A percentile compares a stretch with the other conserved stretches of the same genome.
Evolutionary conservation across 35 echinoderm and acorn worm species (phyloP).

Genomic region (Lytechinus pictus): DNA sequence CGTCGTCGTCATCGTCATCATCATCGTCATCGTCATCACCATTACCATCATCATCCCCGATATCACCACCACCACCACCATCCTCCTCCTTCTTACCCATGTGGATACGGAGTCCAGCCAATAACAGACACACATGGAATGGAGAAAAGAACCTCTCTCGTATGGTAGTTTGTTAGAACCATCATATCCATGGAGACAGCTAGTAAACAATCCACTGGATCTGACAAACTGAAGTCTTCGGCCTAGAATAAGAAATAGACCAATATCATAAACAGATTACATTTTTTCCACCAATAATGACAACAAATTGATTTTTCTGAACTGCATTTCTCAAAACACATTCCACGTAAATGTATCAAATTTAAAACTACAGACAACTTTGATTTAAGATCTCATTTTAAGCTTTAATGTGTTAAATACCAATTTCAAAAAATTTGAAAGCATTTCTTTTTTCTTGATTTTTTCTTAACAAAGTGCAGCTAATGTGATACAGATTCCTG

Average conservation of each 20-base stretch:
- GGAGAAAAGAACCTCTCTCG: constrained; percentile 71
- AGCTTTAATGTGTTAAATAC: no score
- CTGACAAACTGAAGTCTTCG: constrained; percentile 82
- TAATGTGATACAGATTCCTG: no score
- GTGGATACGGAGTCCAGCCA: constrained; percentile 84
- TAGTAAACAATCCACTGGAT: constrained; percentile 79
- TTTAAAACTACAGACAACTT: no score
- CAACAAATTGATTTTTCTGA: no score
- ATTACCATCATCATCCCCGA: background rate
- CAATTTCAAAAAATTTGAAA: no score
- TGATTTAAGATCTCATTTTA: no score
- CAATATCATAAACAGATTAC: background rate
- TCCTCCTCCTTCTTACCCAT: constrained; percentile 62
- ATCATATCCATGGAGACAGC: constrained; percentile 86
- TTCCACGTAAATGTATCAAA: no score
- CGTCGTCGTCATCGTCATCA: background rate
- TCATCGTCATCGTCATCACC: background rate
- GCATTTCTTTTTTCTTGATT: no score
- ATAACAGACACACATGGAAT: constrained; percentile 88
- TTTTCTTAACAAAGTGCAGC: no score
- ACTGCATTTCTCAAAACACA: no score
- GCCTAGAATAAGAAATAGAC: constrained; percentile 59
- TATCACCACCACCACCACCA: background rate
- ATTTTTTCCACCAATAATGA: no score
- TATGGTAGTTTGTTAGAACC: constrained; percentile 61